Conservation (phyloP, 2,113 vertebrate genomes). For the Cyanoderma ruficeps region DNA sequence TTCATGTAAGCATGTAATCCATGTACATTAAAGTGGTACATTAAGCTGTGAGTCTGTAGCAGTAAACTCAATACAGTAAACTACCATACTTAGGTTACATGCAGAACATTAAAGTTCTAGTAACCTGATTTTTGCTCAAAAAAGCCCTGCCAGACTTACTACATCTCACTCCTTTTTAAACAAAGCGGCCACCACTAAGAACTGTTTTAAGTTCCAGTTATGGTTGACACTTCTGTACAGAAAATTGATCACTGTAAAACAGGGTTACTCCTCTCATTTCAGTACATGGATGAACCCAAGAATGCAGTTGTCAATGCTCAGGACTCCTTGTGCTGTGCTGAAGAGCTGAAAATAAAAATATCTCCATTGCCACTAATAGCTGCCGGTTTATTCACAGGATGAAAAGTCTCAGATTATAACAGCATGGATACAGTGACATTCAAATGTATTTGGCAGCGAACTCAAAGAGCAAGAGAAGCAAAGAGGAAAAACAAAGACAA, state of each 20-base stretch:
- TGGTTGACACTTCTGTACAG: not conserved
- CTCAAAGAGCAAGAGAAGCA: not conserved
- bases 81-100: not conserved
- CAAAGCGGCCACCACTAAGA: not conserved
- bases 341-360: slow-evolving; percentile 39
- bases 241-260: not conserved
- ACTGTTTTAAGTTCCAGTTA: not conserved
- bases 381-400: slow-evolving; percentile 23
- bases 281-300: not conserved
- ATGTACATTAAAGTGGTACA: not conserved
- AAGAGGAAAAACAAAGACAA: not conserved
- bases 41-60: not conserved
- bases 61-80: not conserved
- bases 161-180: not conserved
- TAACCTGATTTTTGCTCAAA: not conserved
- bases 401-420: slow-evolving; percentile 8
- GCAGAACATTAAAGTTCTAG: not conserved
- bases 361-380: not conserved
- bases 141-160: not conserved
- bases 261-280: not conserved
- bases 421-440: slow-evolving; percentile 40
- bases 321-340: not conserved
- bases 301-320: not conserved
- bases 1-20: not conserved
- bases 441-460: slow-evolving; percentile 40